Percentiles rank a stretch among this genome's conserved stretches.
These are phyloP conservation scores for Hypotaenidia okinawae DNA, from an alignment of 2,797 vertebrate genomes.

Conservation along the genomic window DNA sequence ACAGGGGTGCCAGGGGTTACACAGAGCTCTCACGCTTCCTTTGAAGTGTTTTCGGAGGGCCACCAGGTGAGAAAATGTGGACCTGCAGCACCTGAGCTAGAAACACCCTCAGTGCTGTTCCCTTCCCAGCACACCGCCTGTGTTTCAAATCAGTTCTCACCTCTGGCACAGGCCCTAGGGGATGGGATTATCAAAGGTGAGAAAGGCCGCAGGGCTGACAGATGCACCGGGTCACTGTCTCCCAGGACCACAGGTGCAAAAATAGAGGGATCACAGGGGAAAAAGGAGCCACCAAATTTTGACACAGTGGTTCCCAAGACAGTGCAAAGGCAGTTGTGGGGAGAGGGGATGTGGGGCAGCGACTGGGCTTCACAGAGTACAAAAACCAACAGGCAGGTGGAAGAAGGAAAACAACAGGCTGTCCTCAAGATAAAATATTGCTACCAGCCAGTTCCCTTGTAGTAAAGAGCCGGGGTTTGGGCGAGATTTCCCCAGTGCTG, in stretches of 20 bases:
- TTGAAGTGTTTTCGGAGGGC: neutral
- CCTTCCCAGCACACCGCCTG: neutral
- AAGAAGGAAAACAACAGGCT: neutral
- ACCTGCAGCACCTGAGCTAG: accelerated
- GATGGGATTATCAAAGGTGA: neutral
- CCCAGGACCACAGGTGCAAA: neutral
- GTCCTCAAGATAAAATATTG: neutral
- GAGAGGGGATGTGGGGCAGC: neutral
- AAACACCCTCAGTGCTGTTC: neutral
- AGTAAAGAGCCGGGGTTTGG: neutral
- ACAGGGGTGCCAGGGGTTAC: neutral
- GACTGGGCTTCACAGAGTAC: neutral
- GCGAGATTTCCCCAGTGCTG: neutral
- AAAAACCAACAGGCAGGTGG: neutral
- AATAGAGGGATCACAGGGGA: neutral
- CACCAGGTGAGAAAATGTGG: neutral
- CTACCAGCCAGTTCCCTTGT: accelerated
- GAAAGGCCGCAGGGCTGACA: accelerated
- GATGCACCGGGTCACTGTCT: neutral
- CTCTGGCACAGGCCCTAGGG: accelerated
- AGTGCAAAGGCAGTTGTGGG: neutral
- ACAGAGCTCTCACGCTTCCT: neutral
- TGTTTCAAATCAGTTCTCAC: neutral
- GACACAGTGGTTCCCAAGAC: neutral
- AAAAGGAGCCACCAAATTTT: neutral